Evolutionary conservation across 2,113 vertebrate species (phyloP), one percentile per base, ranked within the genome.

Genomic region (Danionella cerebrum): DNA sequence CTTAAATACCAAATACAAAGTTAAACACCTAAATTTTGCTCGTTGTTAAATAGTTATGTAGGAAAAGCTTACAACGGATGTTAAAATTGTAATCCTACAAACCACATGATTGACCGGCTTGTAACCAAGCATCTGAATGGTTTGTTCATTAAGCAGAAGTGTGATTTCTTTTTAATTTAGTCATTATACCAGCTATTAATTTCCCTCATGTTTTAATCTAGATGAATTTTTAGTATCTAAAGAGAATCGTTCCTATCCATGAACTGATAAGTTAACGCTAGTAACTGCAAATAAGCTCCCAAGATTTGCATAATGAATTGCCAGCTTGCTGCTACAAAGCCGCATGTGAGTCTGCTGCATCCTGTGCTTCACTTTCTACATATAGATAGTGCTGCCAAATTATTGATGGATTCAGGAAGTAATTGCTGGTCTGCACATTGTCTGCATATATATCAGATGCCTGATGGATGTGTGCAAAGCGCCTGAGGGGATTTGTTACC

Each of bases 231-330:
- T n/a, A n/a, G n/a, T n/a, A n/a, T n/a, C n/a, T n/a, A n/a, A n/a
- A n/a, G n/a, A n/a, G n/a, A n/a, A n/a, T n/a, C n/a, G 67, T 58
- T 36, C 31, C 18, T 12, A 67, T 44, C 24, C 22, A 4, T 13
- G 22, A 12, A 47, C 33, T 18, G 52, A 74, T 60, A 35, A 22
- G 19, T 45, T 38, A 25, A 35, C 47, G 57, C 24, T 57, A 35
- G 67, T 29, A 67, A n/a, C n/a, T n/a, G n/a, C n/a, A n/a, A 75
- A 66, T 70, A 73, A 74, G 11, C 39, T 44, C 25, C 60, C 65
- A 35, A 51, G 70, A 73, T 78, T 65, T 77, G 51, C 59, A 67
- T 67, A 74, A 71, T 67, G 52, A 62, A 54, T 31, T 44, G 11
- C 14, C 36, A 65, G 36, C 31, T 55, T 67, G 52, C 47, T 39